phyloP scores from a whole-genome alignment of 2,113 vertebrate genomes.

The Tympanuchus pallidicinctus region DNA sequence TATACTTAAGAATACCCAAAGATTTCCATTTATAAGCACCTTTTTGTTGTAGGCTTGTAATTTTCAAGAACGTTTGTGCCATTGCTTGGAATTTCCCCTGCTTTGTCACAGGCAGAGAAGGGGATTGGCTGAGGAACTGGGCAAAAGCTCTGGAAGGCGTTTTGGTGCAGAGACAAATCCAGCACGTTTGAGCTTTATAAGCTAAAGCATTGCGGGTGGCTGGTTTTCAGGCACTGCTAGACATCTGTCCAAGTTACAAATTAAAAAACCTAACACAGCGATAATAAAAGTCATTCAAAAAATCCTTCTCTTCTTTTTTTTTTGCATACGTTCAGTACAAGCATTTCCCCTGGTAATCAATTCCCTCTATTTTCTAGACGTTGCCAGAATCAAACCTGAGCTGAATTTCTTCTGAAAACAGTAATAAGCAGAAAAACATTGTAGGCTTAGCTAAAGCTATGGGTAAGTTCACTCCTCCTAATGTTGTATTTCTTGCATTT shows the following conservation, averaged over 20 bases:
- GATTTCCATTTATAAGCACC: conserved; percentile 55
- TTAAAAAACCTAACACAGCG: background rate
- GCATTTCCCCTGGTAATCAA: rapidly evolving
- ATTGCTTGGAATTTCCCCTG: background rate
- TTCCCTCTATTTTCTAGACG: background rate
- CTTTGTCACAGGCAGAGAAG: background rate
- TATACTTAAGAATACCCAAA: conserved; percentile 58
- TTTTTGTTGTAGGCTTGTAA: background rate
- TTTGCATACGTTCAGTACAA: background rate
- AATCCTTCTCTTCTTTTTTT: background rate
- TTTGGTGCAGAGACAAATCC: conserved; percentile 24
- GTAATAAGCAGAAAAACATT: background rate
- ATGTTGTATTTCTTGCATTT: background rate
- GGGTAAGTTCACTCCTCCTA: background rate
- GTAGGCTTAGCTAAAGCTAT: background rate
- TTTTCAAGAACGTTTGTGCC: conserved; percentile 6
- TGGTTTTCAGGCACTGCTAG: conserved; percentile 41
- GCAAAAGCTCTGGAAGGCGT: background rate
- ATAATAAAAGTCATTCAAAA: background rate
- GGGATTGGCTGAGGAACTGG: background rate
- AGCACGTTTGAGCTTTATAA: background rate
- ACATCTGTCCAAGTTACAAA: conserved; percentile 11
- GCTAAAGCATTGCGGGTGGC: background rate
- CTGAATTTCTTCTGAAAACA: conserved; percentile 10
- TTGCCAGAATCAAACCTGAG: background rate